Conservation (phyloP, 2,113 vertebrate genomes). For the Chrysochloris asiatica region DNA sequence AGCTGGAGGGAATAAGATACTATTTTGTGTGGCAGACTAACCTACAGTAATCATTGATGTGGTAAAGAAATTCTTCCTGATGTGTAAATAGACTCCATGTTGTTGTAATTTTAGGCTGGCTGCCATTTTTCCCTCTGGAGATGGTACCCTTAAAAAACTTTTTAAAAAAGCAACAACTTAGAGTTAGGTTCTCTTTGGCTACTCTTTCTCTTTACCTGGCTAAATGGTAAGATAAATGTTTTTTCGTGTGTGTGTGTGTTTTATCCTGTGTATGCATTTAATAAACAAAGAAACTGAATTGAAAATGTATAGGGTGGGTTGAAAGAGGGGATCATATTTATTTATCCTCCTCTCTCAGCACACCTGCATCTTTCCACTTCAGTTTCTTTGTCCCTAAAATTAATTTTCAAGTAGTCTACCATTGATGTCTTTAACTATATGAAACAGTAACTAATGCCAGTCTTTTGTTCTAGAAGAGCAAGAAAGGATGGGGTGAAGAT, state of each 20-base stretch:
- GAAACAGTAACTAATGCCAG: constrained; percentile 57
- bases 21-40: constrained; percentile 26
- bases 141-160: background rate
- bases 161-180: background rate
- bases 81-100: background rate
- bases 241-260: background rate
- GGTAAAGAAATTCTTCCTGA: constrained; percentile 22
- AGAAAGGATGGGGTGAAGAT: constrained; percentile 96
- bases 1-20: background rate
- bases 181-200: background rate
- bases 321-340: background rate
- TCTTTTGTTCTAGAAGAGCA: constrained; percentile 88
- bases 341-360: background rate
- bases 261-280: background rate
- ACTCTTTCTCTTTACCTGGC: background rate
- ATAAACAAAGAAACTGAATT: background rate
- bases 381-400: background rate
- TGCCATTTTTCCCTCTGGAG: background rate
- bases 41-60: background rate
- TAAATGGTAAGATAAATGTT: background rate
- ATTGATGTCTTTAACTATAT: background rate
- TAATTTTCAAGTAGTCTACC: background rate
- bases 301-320: background rate
- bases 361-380: background rate
- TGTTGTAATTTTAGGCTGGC: background rate